Evolutionary conservation across 2,113 vertebrate species (phyloP), one percentile per base, ranked within the genome.

Genomic region (Hemibagrus wyckioides): DNA sequence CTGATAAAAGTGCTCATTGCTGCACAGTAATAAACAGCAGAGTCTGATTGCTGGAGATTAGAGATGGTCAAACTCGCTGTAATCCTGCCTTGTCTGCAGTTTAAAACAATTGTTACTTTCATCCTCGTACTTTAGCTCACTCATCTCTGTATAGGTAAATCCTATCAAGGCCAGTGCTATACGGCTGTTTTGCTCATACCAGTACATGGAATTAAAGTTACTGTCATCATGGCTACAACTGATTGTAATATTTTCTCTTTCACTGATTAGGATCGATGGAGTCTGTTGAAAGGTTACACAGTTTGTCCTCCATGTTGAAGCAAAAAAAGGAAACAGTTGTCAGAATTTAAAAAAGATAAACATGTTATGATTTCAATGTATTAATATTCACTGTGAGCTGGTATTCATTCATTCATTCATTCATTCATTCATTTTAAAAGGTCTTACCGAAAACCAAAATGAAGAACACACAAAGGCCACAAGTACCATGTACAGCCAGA

Each of bases 11-110:
- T n/a, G n/a, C n/a, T n/a, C n/a, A n/a, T n/a, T n/a, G 82, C 92
- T 82, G 93, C 92, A 3, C 93, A 94, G 91, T 93, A 94, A 88
- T 92, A 94, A 79, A 92, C 85, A 80, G 93, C 92, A 3, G 92
- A 92, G 61, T 93, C 87, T 89, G 88, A 85, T 4, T 0, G 2
- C 0, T 1, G 85, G 15, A 82, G 5, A 0, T 48, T 79, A 33
- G 0, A 1, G 28, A 94, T 90, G 0, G n/a, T 87, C 73, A 94
- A 90, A 17, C 65, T 30, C 89, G 92, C 93, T 25, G 1, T 86
- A 23, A 48, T 4, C 36, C 1, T 65, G 17, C 13, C 39, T 3
- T 65, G 1, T 67, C 65, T 83, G 48, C 82, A 88, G 8, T 39
- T 52, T 56, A 59, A 88, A 76, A 4, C 65, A 30, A 6, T 59